A percentile compares a stretch with the other conserved stretches of the same genome.
Conservation (phyloP, 92 coral and sea anemone genomes). For the Montipora capitata region DNA sequence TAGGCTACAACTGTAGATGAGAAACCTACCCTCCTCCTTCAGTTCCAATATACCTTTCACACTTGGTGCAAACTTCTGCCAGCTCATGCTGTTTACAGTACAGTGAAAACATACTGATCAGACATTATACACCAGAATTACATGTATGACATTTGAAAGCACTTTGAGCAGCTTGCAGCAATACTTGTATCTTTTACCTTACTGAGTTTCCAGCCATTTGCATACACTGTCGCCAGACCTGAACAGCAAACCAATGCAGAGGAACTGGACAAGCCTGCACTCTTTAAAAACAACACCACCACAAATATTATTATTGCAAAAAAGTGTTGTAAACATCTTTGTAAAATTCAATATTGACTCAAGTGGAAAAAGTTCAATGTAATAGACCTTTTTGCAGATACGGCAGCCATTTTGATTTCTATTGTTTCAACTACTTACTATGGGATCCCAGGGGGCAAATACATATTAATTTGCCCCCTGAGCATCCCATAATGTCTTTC, state of each 20-base stretch:
- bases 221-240: slow-evolving; percentile 93
- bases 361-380: background rate
- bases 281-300: slow-evolving; percentile 54
- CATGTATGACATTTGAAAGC: too few relatives aligned
- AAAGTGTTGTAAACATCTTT: background rate
- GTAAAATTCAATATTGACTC: too few relatives aligned
- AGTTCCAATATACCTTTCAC: slow-evolving; percentile 96
- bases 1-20: too few relatives aligned
- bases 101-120: background rate
- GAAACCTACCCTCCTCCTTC: slow-evolving; percentile 97
- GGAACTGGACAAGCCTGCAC: slow-evolving; percentile 99
- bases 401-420: too few relatives aligned
- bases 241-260: slow-evolving; percentile 99
- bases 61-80: slow-evolving; percentile 97
- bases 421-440: too few relatives aligned
- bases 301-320: background rate
- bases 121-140: background rate
- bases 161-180: too few relatives aligned
- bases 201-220: slow-evolving; percentile 87
- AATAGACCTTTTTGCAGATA: too few relatives aligned
- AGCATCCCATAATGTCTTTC: too few relatives aligned
- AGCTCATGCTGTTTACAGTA: slow-evolving; percentile 77
- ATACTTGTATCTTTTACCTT: slow-evolving; percentile 66
- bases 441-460: too few relatives aligned
- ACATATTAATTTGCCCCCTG: too few relatives aligned